A percentile compares a stretch with the other conserved stretches of the same genome.
phyloP scores from a whole-genome alignment of 2,113 vertebrate species.

The Falco punctatus region DNA sequence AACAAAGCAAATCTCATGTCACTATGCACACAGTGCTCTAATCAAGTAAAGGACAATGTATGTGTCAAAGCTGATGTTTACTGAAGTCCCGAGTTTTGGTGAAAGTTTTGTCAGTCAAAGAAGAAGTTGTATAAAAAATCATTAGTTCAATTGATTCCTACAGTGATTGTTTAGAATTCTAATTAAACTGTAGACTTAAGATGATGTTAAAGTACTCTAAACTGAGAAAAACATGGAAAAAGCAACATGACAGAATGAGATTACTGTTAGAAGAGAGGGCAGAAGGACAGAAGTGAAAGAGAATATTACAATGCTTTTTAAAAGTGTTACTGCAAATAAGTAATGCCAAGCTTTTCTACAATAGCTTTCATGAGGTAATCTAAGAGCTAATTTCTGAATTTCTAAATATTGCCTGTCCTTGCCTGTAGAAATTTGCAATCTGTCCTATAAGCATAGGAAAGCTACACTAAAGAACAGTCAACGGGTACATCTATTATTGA shows the following conservation, averaged over 20 bases:
- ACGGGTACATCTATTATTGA: neutral
- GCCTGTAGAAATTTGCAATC: neutral
- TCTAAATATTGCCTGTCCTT: neutral
- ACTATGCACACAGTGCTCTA: neutral
- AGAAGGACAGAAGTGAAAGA: neutral
- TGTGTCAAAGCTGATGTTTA: neutral
- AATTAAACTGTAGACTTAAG: neutral
- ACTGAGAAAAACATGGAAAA: neutral
- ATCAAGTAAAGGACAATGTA: neutral
- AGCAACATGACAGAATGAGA: neutral
- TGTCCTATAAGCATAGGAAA: neutral
- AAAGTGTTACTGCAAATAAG: neutral
- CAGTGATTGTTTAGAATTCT: neutral
- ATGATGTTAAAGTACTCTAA: neutral
- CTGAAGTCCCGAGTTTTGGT: neutral
- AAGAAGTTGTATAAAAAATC: neutral
- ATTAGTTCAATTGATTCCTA: neutral
- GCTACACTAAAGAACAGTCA: neutral
- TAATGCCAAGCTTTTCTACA: neutral
- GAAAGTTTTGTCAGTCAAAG: neutral
- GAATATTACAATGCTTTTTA: neutral
- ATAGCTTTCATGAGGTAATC: neutral
- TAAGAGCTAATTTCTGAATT: neutral
- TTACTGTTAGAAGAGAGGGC: neutral
- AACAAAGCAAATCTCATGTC: neutral